Conservation (phyloP, 1,140 invertebrate species). For the Listronotus oregonensis region DNA sequence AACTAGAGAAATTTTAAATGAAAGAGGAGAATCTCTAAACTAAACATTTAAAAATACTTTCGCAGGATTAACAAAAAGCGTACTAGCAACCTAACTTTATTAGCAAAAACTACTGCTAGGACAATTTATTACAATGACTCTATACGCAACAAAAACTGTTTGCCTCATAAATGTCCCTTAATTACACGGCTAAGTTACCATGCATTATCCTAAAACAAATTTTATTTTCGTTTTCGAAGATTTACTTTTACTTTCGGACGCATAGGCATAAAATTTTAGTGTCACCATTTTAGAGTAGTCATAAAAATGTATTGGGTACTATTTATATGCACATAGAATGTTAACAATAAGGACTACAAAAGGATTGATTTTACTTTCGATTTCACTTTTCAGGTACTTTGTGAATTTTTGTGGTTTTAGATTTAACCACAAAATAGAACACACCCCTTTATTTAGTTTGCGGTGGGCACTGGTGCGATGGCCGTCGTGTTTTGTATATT, state of each 20-base stretch:
- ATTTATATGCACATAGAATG: constrained; percentile 16
- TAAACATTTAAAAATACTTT: no score
- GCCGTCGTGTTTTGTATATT: not conserved
- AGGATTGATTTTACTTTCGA: constrained; percentile 28
- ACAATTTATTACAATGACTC: not conserved
- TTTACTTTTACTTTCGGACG: constrained; percentile 29
- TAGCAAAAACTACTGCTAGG: no score
- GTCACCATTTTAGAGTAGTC: constrained; percentile 24
- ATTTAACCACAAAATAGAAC: constrained; percentile 40
- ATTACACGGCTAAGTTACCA: constrained; percentile 31
- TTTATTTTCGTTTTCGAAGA: constrained; percentile 19
- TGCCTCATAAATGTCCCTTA: constrained; percentile 39
- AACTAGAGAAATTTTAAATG: no score
- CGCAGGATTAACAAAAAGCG: no score
- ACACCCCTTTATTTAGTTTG: constrained; percentile 28
- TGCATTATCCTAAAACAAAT: constrained; percentile 27
- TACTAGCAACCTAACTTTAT: no score
- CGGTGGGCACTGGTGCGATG: constrained; percentile 20
- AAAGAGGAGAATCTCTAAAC: no score
- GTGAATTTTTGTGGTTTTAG: constrained; percentile 44
- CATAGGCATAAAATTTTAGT: constrained; percentile 36
- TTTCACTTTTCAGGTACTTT: constrained; percentile 51
- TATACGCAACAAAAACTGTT: constrained; percentile 35
- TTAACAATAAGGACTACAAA: constrained; percentile 16
- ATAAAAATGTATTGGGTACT: constrained; percentile 25